Evolutionary conservation across 2,797 vertebrate genomes (phyloP).

Genomic region (Neoniphon sammara): DNA sequence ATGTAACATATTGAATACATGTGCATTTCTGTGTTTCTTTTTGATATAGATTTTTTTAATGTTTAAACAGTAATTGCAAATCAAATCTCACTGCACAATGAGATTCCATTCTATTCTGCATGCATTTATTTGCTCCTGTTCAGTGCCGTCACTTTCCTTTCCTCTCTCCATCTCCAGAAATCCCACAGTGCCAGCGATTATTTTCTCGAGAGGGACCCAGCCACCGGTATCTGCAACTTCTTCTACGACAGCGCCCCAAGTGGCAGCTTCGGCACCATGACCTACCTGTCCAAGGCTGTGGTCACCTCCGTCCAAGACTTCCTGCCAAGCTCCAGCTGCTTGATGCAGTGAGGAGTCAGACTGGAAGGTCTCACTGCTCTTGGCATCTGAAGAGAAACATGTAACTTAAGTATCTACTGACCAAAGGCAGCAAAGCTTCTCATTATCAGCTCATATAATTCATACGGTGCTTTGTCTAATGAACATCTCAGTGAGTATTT

Average conservation of each 20-base stretch:
- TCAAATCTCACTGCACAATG: no score
- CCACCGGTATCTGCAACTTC: conserved; percentile 94
- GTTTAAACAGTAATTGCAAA: no score
- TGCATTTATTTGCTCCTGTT: not conserved
- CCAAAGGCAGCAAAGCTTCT: conserved; percentile 21
- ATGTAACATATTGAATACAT: no score
- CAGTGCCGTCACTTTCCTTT: not conserved
- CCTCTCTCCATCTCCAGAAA: conserved; percentile 79
- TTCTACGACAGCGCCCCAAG: conserved; percentile 98
- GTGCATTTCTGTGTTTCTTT: no score
- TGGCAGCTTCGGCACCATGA: conserved; percentile 97
- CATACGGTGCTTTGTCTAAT: conserved; percentile 27
- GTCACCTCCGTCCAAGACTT: conserved; percentile 92
- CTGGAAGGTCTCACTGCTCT: not conserved
- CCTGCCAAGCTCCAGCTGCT: conserved; percentile 92
- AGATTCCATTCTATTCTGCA: no score
- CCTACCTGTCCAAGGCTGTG: conserved; percentile 94
- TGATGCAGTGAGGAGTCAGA: conserved; percentile 86
- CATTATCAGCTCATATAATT: conserved; percentile 20
- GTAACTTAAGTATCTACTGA: conserved; percentile 4
- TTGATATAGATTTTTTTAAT: no score
- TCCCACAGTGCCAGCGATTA: conserved; percentile 87
- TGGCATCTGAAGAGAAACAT: not conserved
- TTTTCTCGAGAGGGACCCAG: conserved; percentile 91
- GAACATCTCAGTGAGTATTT: conserved; percentile 6